phyloP scores from a whole-genome alignment of 2,797 vertebrate species.

The Fistularia commersonii region DNA sequence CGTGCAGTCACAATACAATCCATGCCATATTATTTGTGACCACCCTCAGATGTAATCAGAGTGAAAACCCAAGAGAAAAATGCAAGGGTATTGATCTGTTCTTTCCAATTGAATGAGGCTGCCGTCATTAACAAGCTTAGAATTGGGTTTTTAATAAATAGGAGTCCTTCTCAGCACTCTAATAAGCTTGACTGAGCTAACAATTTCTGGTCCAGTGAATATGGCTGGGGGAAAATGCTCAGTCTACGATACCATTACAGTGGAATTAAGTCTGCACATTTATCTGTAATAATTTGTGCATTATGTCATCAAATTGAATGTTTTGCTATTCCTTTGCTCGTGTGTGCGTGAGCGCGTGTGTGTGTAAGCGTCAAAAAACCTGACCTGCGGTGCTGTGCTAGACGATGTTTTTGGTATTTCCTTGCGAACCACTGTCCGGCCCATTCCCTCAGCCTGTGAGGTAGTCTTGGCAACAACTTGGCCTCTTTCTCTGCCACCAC shows the following conservation, averaged over 20 bases:
- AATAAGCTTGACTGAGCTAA: constrained; percentile 12
- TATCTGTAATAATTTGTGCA: constrained; percentile 1
- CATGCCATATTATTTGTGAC: too few relatives aligned
- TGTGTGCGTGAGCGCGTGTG: not conserved
- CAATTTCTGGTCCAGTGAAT: constrained; percentile 19
- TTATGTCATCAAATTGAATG: not conserved
- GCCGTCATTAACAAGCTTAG: constrained; percentile 82
- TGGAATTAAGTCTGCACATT: not conserved
- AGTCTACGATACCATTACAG: not conserved
- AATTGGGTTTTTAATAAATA: constrained; percentile 83
- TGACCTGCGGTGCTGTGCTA: constrained; percentile 45
- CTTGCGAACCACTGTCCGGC: constrained; percentile 73
- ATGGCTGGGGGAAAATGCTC: not conserved
- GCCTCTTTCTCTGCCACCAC: constrained; percentile 60
- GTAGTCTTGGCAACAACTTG: constrained; percentile 50
- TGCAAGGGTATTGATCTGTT: constrained; percentile 41
- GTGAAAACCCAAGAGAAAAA: constrained; percentile 39
- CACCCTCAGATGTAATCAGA: constrained; percentile 36
- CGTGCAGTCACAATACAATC: too few relatives aligned
- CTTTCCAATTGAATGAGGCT: constrained; percentile 27
- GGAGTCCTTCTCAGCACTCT: constrained; percentile 18
- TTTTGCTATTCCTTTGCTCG: not conserved
- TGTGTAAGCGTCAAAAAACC: too few relatives aligned
- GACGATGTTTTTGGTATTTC: constrained; percentile 48
- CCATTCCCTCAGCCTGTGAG: constrained; percentile 40